Percentiles rank a stretch among this genome's conserved stretches.
These are phyloP conservation scores for Tachina grossa DNA, from an alignment of 2,888 invertebrate species.

Conservation along the genomic window DNA sequence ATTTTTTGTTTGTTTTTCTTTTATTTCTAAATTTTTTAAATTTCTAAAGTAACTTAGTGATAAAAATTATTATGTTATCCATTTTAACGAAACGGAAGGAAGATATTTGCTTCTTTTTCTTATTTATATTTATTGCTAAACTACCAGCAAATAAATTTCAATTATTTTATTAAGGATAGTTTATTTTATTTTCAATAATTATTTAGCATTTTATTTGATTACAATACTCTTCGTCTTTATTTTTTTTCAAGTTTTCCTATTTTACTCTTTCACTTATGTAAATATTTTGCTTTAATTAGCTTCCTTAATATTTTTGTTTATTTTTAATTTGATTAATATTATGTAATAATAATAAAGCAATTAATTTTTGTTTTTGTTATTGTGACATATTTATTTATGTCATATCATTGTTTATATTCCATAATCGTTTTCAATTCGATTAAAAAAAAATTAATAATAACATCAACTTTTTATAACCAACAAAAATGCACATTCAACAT, in stretches of 20 bases:
- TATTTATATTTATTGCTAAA: constrained; percentile 11
- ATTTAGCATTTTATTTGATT: background rate
- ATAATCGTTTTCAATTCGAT: background rate
- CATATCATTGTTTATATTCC: background rate
- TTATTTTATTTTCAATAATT: background rate
- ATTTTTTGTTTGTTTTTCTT: too few relatives aligned
- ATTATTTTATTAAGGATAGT: constrained; percentile 4
- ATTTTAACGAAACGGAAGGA: background rate
- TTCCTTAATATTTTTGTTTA: background rate
- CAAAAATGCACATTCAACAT: constrained; percentile 54
- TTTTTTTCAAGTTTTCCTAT: background rate
- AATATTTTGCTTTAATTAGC: background rate
- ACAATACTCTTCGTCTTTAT: background rate
- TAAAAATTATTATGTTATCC: background rate
- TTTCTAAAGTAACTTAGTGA: too few relatives aligned
- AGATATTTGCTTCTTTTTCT: background rate
- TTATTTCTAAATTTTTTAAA: too few relatives aligned
- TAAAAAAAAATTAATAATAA: constrained; percentile 34
- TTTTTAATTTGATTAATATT: background rate
- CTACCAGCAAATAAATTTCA: too few relatives aligned
- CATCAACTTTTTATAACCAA: constrained; percentile 39
- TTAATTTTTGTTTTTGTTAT: background rate
- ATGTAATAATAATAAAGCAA: background rate
- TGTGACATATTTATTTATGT: background rate
- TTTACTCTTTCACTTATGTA: background rate